A percentile compares a stretch with the other conserved stretches of the same genome.
Evolutionary conservation across 2,797 vertebrate genomes (phyloP).

Genomic region (Scyliorhinus canicula): DNA sequence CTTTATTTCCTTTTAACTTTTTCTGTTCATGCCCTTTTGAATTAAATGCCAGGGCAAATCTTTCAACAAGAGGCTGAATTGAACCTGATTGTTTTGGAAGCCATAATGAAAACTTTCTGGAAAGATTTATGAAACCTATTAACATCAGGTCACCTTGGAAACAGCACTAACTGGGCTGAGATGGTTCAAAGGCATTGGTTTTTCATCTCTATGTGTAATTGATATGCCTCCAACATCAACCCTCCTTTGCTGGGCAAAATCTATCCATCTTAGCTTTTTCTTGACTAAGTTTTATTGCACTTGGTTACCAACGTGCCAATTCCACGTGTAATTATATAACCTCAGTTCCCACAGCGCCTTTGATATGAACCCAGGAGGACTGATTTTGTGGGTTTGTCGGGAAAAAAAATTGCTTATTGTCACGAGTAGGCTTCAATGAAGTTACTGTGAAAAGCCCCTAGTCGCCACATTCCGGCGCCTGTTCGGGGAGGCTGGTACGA

Average conservation of each 20-base stretch:
- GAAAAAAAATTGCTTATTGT: no score
- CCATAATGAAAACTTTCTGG: neutral
- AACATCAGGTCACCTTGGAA: neutral
- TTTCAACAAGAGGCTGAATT: neutral
- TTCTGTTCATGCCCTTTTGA: neutral
- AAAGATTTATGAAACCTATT: neutral
- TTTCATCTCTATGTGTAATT: neutral
- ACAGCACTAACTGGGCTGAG: neutral
- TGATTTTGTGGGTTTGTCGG: neutral
- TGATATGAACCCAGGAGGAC: neutral
- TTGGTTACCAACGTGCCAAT: neutral
- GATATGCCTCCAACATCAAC: neutral
- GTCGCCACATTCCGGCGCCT: no score
- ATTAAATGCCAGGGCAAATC: neutral
- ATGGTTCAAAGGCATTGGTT: neutral
- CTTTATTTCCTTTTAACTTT: neutral
- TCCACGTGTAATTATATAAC: neutral
- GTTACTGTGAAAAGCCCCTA: no score
- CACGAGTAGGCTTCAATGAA: no score
- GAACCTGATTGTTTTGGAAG: neutral
- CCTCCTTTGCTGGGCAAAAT: no score
- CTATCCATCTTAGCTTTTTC: neutral
- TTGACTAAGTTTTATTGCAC: neutral
- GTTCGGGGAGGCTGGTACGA: no score
- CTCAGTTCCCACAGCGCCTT: neutral